Evolutionary conservation across 2,888 invertebrate species (phyloP).

Genomic region (Drosophila pseudotalamancana): DNA sequence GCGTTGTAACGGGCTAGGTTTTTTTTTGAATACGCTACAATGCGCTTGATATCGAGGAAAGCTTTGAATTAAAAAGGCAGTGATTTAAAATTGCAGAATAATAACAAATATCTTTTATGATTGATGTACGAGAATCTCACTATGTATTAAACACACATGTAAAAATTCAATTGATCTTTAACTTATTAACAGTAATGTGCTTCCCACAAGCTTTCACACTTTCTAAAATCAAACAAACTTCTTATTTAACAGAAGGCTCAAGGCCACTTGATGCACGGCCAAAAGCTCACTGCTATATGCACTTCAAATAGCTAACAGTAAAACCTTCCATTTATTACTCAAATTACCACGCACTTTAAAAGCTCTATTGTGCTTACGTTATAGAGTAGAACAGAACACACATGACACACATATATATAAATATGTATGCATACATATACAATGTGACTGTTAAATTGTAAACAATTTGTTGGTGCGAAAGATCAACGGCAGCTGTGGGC

Average conservation of each 20-base stretch:
- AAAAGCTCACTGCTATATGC: slow-evolving; percentile 6
- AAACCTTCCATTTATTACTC: slow-evolving; percentile 9
- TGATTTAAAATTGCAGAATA: not conserved
- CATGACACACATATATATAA: not conserved
- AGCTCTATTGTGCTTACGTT: slow-evolving; percentile 19
- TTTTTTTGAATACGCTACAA: slow-evolving; percentile 15
- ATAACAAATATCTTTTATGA: not conserved
- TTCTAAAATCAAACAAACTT: not conserved
- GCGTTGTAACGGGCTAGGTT: not conserved
- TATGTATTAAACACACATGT: too few species aligned
- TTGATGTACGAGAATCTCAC: not conserved
- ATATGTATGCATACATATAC: not conserved
- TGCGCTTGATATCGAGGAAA: not conserved
- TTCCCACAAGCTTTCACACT: not conserved
- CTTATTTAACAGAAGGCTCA: not conserved
- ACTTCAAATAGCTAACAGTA: not conserved
- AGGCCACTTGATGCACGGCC: not conserved
- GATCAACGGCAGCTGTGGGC: slow-evolving; percentile 65
- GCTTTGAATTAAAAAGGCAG: not conserved
- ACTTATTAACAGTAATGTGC: not conserved
- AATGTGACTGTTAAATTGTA: slow-evolving; percentile 42
- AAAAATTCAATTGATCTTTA: too few species aligned
- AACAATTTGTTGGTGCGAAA: slow-evolving; percentile 72
- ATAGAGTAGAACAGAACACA: slow-evolving; percentile 37
- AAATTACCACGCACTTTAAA: slow-evolving; percentile 14